Evolutionary conservation across 1,140 invertebrate species (phyloP), one percentile per base, ranked within the genome.

Genomic region (Bemisia tabaci): DNA sequence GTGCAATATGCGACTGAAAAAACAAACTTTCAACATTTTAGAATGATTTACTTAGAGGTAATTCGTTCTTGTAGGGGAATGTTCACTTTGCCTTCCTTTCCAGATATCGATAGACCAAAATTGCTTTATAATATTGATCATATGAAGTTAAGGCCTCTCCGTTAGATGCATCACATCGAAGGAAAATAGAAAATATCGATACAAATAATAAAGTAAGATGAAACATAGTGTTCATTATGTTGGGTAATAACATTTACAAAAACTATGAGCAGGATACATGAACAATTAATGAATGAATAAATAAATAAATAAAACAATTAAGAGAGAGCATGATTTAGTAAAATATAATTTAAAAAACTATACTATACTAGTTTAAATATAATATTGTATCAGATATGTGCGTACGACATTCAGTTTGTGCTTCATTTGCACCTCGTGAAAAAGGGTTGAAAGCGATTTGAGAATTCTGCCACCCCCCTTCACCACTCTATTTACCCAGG

Each of bases 301-400:
- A 48, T 48, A 9, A 48, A 48, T 48, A 48, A 48, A 48, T 48
- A 48, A 48, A 48, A 48, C 33, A 48, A 48, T 48, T 48, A 48
- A 48, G 33, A 48, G 33, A 48, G 33, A 48, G 33, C 33, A 48
- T 48, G 33, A 48, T 48, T 48, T 48, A 48, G 33, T 48, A 48
- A 48, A 48, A 48, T 48, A 48, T 48, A 48, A 48, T 48, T 48
- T 48, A 48, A 48, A 48, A 48, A 48, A 48, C 33, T 48, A 48
- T 48, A 17, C 33, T 17, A n/a, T n/a, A n/a, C n/a, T n/a, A n/a
- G n/a, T n/a, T 48, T 9, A 48, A 48, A 48, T 48, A 9, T 48
- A 9, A 48, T 48, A 48, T 9, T 48, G n/a, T 48, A 48, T 48
- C 33, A 48, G 33, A 48, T 48, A 48, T 48, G 33, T 48, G 33